Evolutionary conservation across 2,113 vertebrate species (phyloP).

Genomic region (Psittacula cyanocephala): DNA sequence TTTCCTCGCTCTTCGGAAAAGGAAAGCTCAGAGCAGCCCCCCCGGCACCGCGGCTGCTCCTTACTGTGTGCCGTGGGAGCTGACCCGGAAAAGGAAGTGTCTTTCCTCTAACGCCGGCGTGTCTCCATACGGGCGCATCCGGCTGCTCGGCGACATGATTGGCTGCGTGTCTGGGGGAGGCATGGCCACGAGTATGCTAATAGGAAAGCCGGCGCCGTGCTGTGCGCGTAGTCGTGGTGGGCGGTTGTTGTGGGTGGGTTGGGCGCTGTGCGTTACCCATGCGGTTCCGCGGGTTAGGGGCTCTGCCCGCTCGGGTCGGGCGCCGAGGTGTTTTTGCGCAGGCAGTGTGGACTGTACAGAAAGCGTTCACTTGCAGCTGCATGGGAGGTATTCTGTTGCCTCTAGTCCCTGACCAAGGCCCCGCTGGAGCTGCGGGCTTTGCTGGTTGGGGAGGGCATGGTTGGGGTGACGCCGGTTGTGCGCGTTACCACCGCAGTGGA

Average conservation of each 20-base stretch:
- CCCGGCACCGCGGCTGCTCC: background rate
- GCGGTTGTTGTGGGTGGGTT: too few relatives aligned
- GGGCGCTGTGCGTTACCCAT: accelerated
- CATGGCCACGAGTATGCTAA: too few relatives aligned
- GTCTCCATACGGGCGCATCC: background rate
- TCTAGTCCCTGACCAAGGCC: background rate
- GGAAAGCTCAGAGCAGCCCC: background rate
- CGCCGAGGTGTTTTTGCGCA: background rate
- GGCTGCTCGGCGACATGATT: background rate
- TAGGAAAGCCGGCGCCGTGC: too few relatives aligned
- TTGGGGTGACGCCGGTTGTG: accelerated
- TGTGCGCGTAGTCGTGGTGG: background rate
- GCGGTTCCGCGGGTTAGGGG: too few relatives aligned
- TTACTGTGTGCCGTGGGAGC: background rate
- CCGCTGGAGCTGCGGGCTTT: accelerated
- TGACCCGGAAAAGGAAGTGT: background rate
- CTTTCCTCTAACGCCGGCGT: background rate
- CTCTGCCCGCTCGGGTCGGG: background rate
- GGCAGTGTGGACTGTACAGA: background rate
- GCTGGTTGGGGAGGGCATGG: accelerated
- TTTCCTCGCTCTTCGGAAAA: background rate
- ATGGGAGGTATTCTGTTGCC: background rate
- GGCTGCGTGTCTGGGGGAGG: background rate
- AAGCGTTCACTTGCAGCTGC: background rate
- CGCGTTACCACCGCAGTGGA: accelerated